These are phyloP conservation scores for Caenorhabditis doughertyi DNA, from an alignment of 2,888 invertebrate species.

Conservation along the genomic window DNA sequence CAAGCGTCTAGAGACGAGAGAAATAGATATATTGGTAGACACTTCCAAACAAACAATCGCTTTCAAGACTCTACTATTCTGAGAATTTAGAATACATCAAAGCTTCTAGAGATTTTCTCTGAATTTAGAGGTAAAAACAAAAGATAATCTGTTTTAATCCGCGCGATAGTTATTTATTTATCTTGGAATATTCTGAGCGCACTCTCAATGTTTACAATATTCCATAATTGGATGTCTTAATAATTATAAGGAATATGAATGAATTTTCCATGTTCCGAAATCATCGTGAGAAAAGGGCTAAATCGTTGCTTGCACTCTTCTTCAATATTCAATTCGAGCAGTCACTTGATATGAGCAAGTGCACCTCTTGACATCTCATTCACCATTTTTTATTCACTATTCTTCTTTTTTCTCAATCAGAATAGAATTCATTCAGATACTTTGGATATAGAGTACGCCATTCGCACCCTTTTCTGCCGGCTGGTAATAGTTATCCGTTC, in stretches of 20 bases:
- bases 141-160: not conserved
- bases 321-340: slow-evolving; percentile 59
- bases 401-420: slow-evolving; percentile 50
- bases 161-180: not conserved
- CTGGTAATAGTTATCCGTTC: slow-evolving; percentile 49
- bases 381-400: slow-evolving; percentile 23
- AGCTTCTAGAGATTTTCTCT: not conserved
- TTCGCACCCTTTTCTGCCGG: slow-evolving; percentile 45
- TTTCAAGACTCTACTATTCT: slow-evolving; percentile 1
- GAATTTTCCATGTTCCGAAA: slow-evolving; percentile 32
- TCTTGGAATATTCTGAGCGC: not conserved
- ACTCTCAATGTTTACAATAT: slow-evolving; percentile 14
- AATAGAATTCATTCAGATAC: slow-evolving; percentile 45
- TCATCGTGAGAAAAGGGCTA: slow-evolving; percentile 48
- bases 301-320: slow-evolving; percentile 4
- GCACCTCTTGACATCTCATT: slow-evolving; percentile 51
- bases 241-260: slow-evolving; percentile 13
- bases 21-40: slow-evolving; percentile 4
- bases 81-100: not conserved
- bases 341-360: slow-evolving; percentile 64
- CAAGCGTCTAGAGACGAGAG: slow-evolving; percentile 28
- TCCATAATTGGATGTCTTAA: not conserved
- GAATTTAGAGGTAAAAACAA: not conserved
- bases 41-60: slow-evolving; percentile 39
- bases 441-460: slow-evolving; percentile 22